Base-by-base conservation (phyloP, 2,797 vertebrate species). In the Lateolabrax maculatus region DNA sequence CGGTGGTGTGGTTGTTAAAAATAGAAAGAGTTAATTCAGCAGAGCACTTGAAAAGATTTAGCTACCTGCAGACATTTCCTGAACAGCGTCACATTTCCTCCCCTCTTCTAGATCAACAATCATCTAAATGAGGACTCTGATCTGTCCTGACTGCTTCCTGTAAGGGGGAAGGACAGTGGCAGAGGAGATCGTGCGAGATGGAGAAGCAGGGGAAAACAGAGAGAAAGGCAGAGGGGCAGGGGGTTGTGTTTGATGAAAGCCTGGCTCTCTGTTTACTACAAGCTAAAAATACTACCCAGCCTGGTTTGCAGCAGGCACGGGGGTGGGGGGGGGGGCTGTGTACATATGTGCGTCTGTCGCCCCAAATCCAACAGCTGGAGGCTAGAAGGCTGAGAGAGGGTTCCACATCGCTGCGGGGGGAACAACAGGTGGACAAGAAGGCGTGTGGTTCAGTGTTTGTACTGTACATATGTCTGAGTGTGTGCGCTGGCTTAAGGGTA, bases 181-280 rank as follows among this genome's bases (percentile, higher is more conserved):
- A 15, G 63, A 70, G 68, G 65, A 60, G 55, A 77, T 27, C 16
- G 31, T 65, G 39, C 6, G 44, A 71, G 71, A 77, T 41, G 55
- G 51, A 68, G 27, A 69, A 84, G 89, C 89, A 77, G 71, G 86
- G n/a, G 63, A 0, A 60, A 73, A 83, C 70, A 80, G 68, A 53
- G 79, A 78, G 77, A 84, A 65, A 61, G 18, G 56, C 67, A 71
- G 68, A 2, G 39, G 62, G 63, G 31, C 39, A 56, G 49, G 84
- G 67, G 65, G 63, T 61, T 67, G 68, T 74, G 77, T 80, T 81
- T 81, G 75, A 88, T 77, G 81, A 86, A 89, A 80, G 68, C 90
- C 80, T 85, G 91, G 87, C 91, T 89, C 91, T 92, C 87, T 93
- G 90, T 94, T 93, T 89, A 92, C 92, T 89, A 92, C 84, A 85